Conservation (phyloP, 1,140 invertebrate genomes). For the Procambarus virginalis region DNA sequence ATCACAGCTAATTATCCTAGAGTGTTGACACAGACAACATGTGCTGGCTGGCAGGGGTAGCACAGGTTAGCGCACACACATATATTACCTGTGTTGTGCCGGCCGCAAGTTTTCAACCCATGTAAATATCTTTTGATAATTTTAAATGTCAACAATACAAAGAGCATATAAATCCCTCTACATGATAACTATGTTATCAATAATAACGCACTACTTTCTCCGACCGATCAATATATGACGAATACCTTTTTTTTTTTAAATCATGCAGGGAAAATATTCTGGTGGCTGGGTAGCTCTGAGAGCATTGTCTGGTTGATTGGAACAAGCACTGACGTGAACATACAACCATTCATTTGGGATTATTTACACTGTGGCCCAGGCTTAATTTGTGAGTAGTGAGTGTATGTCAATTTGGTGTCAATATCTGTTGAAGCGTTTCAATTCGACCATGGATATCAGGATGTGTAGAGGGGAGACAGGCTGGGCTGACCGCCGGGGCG, state of each 20-base stretch:
- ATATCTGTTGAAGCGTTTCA: constrained; percentile 67
- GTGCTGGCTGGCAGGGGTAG: constrained; percentile 7
- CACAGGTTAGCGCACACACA: not conserved
- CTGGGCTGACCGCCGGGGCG: constrained; percentile 34
- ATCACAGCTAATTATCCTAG: constrained; percentile 49
- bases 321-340: constrained; percentile 63
- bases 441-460: constrained; percentile 62
- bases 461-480: constrained; percentile 44
- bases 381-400: constrained; percentile 67
- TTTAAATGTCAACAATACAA: constrained; percentile 36
- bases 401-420: constrained; percentile 68
- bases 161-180: constrained; percentile 45
- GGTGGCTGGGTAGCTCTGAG: constrained; percentile 30
- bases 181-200: constrained; percentile 38
- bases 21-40: constrained; percentile 58
- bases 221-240: constrained; percentile 48
- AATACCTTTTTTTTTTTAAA: constrained; percentile 41
- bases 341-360: constrained; percentile 66
- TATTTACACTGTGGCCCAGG: constrained; percentile 65
- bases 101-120: constrained; percentile 25
- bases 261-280: constrained; percentile 56
- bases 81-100: not conserved
- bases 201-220: constrained; percentile 7
- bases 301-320: constrained; percentile 62
- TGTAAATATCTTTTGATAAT: constrained; percentile 39